Base-by-base conservation (phyloP, 2,113 vertebrate genomes). In the Ahaetulla prasina region DNA sequence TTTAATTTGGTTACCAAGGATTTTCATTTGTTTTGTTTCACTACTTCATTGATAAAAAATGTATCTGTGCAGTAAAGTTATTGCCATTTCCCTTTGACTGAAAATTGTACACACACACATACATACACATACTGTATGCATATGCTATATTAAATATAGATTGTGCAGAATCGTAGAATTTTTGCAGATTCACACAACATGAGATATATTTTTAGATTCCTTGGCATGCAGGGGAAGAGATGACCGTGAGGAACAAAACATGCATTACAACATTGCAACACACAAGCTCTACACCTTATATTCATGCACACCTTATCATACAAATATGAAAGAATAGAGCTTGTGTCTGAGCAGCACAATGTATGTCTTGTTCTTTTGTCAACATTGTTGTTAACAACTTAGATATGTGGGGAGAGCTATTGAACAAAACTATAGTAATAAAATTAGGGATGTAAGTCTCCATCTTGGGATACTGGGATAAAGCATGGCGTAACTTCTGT, bases 1-100 rank as follows among this genome's bases (percentile, higher is more conserved):
- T 84, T 68, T 50, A 2, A 11, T 87, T 92, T 89, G 22, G 95
- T 87, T 94, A 95, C 23, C 84, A 0, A 45, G 87, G 85, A 90
- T 20, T 0, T 4, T 85, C 57, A 47, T 43, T 63, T 84, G n/a
- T 54, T 93, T 8, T 45, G 0, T 87, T 80, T 35, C 35, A 60
- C n/a, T 85, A 20, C 30, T 39, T 39, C 22, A 2, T 85, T 50
- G 55, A 90, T 87, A 16, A 90, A 27, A 92, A 88, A 4, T 87
- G 2, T 86, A 1, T 2, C 43, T 90, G 52, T 92, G 25, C 47
- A 53, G 14, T 25, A 86, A 92, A n/a, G 18, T 30, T 93, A 96
- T 35, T 90, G 35, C 52, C 55, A 9, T 0, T 86, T 94, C 91
- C 91, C 85, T 92, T 89, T 92, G 93, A 88, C 0, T 89, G 27